Percentiles rank a stretch among this genome's conserved stretches.
These are phyloP conservation scores for Acrobeloides nanus DNA, from an alignment of 2,888 invertebrate genomes.

Conservation along the genomic window DNA sequence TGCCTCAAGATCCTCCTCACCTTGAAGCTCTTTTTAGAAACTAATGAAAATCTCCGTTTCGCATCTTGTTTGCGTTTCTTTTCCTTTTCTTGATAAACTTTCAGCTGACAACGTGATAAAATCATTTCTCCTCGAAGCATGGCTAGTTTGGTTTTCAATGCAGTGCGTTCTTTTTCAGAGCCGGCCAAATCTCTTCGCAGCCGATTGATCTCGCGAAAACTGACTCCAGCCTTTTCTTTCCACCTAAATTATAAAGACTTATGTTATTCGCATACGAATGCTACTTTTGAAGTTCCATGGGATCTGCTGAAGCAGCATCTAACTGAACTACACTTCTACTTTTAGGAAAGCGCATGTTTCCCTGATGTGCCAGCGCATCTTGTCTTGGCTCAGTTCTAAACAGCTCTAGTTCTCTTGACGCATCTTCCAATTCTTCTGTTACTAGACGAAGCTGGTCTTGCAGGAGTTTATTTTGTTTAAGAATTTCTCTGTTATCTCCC, in stretches of 20 bases:
- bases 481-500: too few relatives aligned
- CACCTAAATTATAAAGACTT: conserved; percentile 20
- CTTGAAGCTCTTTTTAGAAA: background rate
- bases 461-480: too few relatives aligned
- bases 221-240: conserved; percentile 43
- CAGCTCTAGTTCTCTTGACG: conserved; percentile 28
- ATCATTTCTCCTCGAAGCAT: conserved; percentile 46
- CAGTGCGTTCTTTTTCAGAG: conserved; percentile 22
- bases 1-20: background rate
- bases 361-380: conserved; percentile 13
- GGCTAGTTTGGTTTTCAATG: conserved; percentile 32
- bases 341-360: conserved; percentile 6
- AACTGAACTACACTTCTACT: conserved; percentile 15
- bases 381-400: conserved; percentile 31
- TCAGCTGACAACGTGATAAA: conserved; percentile 27
- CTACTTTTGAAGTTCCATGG: conserved; percentile 1
- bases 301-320: conserved; percentile 3
- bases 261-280: background rate
- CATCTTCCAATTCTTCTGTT: too few relatives aligned
- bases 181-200: conserved; percentile 29
- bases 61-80: conserved; percentile 4
- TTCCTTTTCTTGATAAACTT: conserved; percentile 14
- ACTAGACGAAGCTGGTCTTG: too few relatives aligned
- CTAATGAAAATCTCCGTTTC: background rate
- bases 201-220: conserved; percentile 40